Evolutionary conservation across 2,888 invertebrate genomes (phyloP), one percentile per base, ranked within the genome.

Genomic region (Cheilosia urbana): DNA sequence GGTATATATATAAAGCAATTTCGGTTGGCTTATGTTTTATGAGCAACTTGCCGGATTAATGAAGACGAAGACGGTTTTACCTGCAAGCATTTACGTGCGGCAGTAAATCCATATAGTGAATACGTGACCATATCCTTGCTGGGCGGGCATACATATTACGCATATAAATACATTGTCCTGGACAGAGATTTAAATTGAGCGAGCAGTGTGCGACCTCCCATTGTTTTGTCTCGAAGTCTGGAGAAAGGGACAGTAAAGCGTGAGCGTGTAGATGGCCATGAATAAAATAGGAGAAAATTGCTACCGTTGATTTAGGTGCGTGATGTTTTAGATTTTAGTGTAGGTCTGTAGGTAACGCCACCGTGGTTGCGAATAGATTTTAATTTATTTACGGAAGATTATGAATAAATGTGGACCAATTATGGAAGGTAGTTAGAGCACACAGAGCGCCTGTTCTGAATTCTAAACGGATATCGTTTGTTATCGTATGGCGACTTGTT

Each of bases 331-430:
- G 37, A n/a, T n/a, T n/a, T n/a, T n/a, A n/a, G n/a, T n/a, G n/a
- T n/a, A n/a, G n/a, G n/a, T n/a, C n/a, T 37, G 2, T 55, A 55
- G 55, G 51, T 49, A 55, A 42, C 37, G 49, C 63, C 42, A 66
- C 68, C 72, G 55, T 73, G 75, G 21, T 49, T 40, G 47, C n/a
- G 60, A 47, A 40, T 77, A 63, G 73, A 79, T 72, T 78, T 83
- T 78, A 83, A 83, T 83, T 83, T 63, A 78, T 83, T 78, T 83
- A 78, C 60, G 27, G 55, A 68, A 78, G 83, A 83, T 83, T 83
- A 83, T 78, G 68, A 66, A 73, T 66, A 77, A 82, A 78, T 78
- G 83, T 78, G 72, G 47, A 62, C 73, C 78, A 78, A 83, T 78
- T 83, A n/a, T 78, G 45, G 55, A 45, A 68, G 68, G 78, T 83